phyloP scores from a whole-genome alignment of 2,797 vertebrate genomes.

The Melanotaenia boesemani region DNA sequence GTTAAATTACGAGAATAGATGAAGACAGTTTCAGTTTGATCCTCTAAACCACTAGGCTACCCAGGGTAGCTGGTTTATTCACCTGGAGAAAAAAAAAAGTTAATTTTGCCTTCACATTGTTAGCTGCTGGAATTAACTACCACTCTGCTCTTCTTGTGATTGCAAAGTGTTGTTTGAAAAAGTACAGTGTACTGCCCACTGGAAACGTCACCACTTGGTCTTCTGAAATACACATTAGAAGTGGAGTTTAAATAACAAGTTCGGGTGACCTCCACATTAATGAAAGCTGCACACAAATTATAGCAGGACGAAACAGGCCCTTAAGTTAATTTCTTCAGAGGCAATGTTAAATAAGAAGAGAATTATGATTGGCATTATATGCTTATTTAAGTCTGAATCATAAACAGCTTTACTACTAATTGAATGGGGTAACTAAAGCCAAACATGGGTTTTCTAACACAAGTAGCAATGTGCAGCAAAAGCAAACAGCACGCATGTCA shows the following conservation, averaged over 20 bases:
- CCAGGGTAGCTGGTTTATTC: constrained; percentile 14
- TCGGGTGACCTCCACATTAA: background rate
- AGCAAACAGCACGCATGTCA: background rate
- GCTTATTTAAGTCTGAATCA: background rate
- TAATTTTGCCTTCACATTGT: background rate
- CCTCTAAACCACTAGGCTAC: constrained; percentile 28
- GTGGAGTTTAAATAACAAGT: background rate
- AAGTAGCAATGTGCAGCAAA: background rate
- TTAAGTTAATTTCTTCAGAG: background rate
- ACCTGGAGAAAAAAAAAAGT: constrained; percentile 19
- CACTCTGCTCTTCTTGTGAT: background rate
- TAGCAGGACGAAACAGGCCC: background rate
- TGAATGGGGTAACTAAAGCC: background rate
- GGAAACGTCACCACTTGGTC: background rate
- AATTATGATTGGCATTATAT: too few relatives aligned
- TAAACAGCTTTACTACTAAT: background rate
- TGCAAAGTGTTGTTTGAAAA: constrained; percentile 15
- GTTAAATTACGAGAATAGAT: constrained; percentile 45
- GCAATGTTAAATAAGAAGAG: background rate
- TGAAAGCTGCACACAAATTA: background rate
- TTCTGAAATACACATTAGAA: background rate
- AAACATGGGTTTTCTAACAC: constrained; percentile 2
- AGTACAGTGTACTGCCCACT: background rate
- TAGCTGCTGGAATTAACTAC: background rate
- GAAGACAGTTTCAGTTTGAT: constrained; percentile 50